Percentiles rank a stretch among this genome's conserved stretches.
phyloP scores from a whole-genome alignment of 2,797 vertebrate species.

The Enteromius unitaeniatus region DNA sequence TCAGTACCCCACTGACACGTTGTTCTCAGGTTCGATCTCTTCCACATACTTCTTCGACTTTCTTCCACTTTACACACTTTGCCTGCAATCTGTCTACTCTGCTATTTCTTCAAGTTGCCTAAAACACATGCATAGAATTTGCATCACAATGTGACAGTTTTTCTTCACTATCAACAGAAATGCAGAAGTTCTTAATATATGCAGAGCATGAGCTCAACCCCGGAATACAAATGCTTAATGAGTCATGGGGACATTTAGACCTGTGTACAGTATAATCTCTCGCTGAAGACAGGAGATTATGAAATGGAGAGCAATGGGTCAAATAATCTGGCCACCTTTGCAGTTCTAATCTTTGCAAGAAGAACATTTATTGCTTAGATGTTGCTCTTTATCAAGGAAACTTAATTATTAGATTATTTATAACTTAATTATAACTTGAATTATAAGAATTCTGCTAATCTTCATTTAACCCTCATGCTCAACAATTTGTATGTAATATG shows the following conservation, averaged over 20 bases:
- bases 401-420: neutral
- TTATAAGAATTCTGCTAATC: neutral
- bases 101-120: conserved; percentile 72
- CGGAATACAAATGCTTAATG: conserved; percentile 77
- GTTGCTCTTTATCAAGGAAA: neutral
- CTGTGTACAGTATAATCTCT: conserved; percentile 33
- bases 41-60: conserved; percentile 44
- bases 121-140: conserved; percentile 75
- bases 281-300: conserved; percentile 22
- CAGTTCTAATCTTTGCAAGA: neutral
- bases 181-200: conserved; percentile 69
- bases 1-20: neutral
- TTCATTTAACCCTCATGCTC: neutral
- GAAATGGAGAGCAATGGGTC: conserved; percentile 17
- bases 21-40: conserved; percentile 1
- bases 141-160: conserved; percentile 78
- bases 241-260: conserved; percentile 15
- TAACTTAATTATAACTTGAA: too few species aligned
- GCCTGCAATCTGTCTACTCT: conserved; percentile 72
- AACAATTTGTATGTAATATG: neutral
- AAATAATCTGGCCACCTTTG: neutral
- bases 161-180: conserved; percentile 70
- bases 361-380: neutral
- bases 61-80: conserved; percentile 56
- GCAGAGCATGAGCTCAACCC: conserved; percentile 63